Base-by-base conservation (phyloP, 2,797 vertebrate genomes). In the Pelodytes ibericus region DNA sequence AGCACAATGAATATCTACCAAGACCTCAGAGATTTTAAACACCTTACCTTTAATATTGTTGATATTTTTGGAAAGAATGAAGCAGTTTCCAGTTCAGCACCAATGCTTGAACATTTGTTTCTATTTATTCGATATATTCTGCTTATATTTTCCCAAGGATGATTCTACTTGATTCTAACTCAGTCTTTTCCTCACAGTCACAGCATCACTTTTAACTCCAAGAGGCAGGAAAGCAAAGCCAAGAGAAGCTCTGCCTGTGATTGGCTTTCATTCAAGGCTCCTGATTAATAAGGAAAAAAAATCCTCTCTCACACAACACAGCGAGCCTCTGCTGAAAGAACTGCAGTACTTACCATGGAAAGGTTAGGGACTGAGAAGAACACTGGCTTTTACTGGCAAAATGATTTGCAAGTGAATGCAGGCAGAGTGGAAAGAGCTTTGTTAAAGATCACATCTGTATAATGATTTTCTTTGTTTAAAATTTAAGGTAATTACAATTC, bases 221-320 rank as follows among this genome's bases (percentile, higher is more conserved):
- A 91, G 88, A 91, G 91, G 91, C 91, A 91, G 87, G 84, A 89
- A 93, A 84, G 84, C 86, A 75, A 82, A 80, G 86, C 82, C 81
- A 81, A 79, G 83, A 84, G 86, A 89, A 90, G 93, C 92, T 88
- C 90, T 88, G 86, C 83, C 88, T 87, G 89, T 91, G 91, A 91
- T 93, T 94, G 93, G 91, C 92, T 94, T 92, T 94, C 94, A 93
- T 92, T 93, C 92, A 92, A 89, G 85, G 90, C 90, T 90, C 84
- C 88, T 86, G 82, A 87, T 89, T 88, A 79, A 85, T 72, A 81
- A 71, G 61, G 69, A 39, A n/a, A 53, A 49, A 44, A 79, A 82
- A 81, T 81, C 65, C 79, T 84, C 76, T 70, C 81, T 79, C 83
- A 44, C 75, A 67, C 71, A 80, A 79, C 83, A 83, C 75, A 61